Percentiles rank a stretch among this genome's conserved stretches.
phyloP scores from a whole-genome alignment of 2,797 vertebrate genomes.

The Xiphophorus birchmanni region DNA sequence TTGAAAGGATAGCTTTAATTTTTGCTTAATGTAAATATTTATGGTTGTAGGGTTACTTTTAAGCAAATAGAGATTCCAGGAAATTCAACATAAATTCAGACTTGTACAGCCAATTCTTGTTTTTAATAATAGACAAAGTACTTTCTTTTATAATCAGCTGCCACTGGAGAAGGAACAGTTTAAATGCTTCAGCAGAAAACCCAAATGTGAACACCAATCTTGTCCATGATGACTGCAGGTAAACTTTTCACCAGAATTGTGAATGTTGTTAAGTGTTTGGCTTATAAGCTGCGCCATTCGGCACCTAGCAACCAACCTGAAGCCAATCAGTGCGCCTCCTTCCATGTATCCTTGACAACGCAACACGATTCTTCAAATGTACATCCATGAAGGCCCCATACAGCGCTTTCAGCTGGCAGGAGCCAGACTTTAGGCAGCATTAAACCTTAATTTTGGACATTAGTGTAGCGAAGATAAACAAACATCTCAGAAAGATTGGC shows the following conservation, averaged over 20 bases:
- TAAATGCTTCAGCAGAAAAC: not conserved
- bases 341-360: slow-evolving; percentile 66
- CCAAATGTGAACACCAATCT: not conserved
- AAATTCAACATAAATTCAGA: not conserved
- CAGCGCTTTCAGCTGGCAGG: slow-evolving; percentile 7
- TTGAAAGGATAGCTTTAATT: not conserved
- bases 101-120: not conserved
- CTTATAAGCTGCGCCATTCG: slow-evolving; percentile 23
- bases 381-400: slow-evolving; percentile 37
- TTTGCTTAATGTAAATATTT: not conserved
- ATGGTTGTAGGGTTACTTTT: not conserved
- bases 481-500: slow-evolving; percentile 28
- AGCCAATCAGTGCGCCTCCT: slow-evolving; percentile 56
- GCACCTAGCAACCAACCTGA: slow-evolving; percentile 55
- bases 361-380: slow-evolving; percentile 32
- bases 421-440: slow-evolving; percentile 3
- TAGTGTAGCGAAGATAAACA: slow-evolving; percentile 36
- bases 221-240: not conserved
- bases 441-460: slow-evolving; percentile 29
- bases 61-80: not conserved
- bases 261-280: not conserved
- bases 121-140: not conserved
- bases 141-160: not conserved
- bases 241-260: not conserved
- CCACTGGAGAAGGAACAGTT: not conserved